Conservation (phyloP, 2,113 vertebrate species). For the Megalops atlanticus region DNA sequence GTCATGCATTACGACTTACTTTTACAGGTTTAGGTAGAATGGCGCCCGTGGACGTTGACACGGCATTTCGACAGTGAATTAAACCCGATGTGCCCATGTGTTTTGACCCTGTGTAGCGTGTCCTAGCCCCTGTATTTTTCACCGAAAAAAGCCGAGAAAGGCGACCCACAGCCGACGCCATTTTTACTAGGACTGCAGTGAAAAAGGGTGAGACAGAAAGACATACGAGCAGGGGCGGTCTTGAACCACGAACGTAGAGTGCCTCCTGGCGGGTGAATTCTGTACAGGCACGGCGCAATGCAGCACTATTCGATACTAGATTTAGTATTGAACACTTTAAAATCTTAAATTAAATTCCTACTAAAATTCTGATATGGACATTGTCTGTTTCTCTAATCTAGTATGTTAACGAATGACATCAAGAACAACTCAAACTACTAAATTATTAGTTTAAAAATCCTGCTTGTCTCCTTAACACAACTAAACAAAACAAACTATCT, state of each 20-base stretch:
- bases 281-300: neutral
- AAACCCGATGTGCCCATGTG: conserved; percentile 34
- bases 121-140: conserved; percentile 37
- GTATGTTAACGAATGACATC: too few species aligned
- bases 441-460: too few species aligned
- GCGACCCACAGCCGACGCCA: conserved; percentile 58
- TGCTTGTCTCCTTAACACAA: too few species aligned
- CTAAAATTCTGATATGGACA: too few species aligned
- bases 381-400: too few species aligned
- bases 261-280: neutral
- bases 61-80: conserved; percentile 64
- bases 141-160: conserved; percentile 43
- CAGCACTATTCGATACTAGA: too few species aligned
- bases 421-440: too few species aligned
- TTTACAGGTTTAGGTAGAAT: conserved; percentile 86
- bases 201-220: neutral
- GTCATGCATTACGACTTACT: conserved; percentile 67
- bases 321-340: too few species aligned
- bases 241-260: neutral
- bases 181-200: conserved; percentile 36
- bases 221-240: neutral
- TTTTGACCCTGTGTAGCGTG: conserved; percentile 44
- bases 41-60: conserved; percentile 76
- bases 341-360: too few species aligned
- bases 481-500: too few species aligned